Percentiles rank a stretch among this genome's conserved stretches.
phyloP scores from a whole-genome alignment of 64 coral and sea anemone species.

The Porites lutea region DNA sequence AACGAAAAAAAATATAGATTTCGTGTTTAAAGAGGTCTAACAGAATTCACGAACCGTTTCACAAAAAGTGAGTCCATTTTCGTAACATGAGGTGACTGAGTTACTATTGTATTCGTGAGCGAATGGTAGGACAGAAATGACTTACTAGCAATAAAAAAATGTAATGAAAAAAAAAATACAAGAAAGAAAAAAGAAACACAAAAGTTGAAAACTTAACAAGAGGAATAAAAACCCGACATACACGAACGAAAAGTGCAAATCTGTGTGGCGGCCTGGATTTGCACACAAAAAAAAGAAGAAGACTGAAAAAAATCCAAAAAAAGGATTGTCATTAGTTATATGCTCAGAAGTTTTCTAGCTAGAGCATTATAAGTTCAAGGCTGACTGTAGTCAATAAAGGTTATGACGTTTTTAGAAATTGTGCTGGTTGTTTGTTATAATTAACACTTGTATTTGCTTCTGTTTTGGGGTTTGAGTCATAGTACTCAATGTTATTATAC shows the following conservation, averaged over 20 bases:
- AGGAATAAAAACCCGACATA: not conserved
- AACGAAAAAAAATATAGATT: not conserved
- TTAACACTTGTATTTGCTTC: too few species aligned
- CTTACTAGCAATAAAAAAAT: not conserved
- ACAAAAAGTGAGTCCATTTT: not conserved
- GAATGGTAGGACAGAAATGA: not conserved
- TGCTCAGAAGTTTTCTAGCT: not conserved
- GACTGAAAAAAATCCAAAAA: not conserved
- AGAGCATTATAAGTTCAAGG: not conserved
- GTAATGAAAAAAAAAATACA: not conserved
- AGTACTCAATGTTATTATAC: too few species aligned
- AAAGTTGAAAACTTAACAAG: not conserved
- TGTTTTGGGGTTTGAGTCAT: too few species aligned
- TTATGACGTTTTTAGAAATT: not conserved
- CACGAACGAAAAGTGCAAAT: not conserved
- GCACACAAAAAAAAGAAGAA: not conserved
- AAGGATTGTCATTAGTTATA: not conserved
- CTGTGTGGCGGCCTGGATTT: conserved; percentile 1
- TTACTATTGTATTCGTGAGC: not conserved
- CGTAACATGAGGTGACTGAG: not conserved
- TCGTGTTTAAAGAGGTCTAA: too few species aligned
- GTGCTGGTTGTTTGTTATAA: too few species aligned
- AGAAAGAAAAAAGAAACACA: not conserved
- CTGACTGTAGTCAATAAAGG: not conserved
- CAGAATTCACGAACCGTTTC: too few species aligned